Evolutionary conservation across 2,113 vertebrate species (phyloP).

Genomic region (Nibea coibor): DNA sequence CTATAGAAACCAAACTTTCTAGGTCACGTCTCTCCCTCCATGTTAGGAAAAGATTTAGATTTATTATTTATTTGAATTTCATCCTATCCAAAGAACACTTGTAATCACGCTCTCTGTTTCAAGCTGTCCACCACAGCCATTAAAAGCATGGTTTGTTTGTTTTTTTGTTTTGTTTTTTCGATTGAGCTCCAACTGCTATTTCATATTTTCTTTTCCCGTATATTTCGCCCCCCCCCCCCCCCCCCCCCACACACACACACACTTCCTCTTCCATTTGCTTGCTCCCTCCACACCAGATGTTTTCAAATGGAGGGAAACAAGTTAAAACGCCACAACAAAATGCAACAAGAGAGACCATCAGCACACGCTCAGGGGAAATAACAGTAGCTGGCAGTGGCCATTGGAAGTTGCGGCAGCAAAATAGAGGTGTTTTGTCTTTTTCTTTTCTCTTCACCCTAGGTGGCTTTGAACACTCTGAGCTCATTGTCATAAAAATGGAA

Average conservation of each 20-base stretch:
- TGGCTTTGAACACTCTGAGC: conserved; percentile 62
- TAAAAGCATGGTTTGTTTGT: conserved; percentile 56
- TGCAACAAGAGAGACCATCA: conserved; percentile 68
- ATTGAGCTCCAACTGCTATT: conserved; percentile 52
- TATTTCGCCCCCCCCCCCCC: conserved; percentile 18
- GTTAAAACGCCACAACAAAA: conserved; percentile 75
- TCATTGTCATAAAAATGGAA: conserved; percentile 80
- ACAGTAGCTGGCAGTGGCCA: conserved; percentile 63
- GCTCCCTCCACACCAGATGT: conserved; percentile 56
- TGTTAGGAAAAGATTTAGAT: conserved; percentile 9
- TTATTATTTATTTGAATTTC: conserved; percentile 61
- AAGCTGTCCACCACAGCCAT: conserved; percentile 35
- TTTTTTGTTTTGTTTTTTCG: conserved; percentile 32
- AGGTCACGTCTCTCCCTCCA: conserved; percentile 50
- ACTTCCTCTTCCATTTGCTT: conserved; percentile 27
- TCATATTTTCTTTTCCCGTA: conserved; percentile 50
- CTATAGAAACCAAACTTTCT: conserved; percentile 54
- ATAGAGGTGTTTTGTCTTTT: conserved; percentile 74
- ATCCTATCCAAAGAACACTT: conserved; percentile 30
- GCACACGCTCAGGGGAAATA: conserved; percentile 80
- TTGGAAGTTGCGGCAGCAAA: conserved; percentile 69
- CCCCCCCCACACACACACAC: too few relatives aligned
- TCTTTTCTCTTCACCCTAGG: conserved; percentile 46
- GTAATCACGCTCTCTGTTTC: background rate
- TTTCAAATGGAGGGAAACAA: conserved; percentile 76